Evolutionary conservation across 1,140 invertebrate genomes (phyloP).

Genomic region (Lordiphosa stackelbergi): DNA sequence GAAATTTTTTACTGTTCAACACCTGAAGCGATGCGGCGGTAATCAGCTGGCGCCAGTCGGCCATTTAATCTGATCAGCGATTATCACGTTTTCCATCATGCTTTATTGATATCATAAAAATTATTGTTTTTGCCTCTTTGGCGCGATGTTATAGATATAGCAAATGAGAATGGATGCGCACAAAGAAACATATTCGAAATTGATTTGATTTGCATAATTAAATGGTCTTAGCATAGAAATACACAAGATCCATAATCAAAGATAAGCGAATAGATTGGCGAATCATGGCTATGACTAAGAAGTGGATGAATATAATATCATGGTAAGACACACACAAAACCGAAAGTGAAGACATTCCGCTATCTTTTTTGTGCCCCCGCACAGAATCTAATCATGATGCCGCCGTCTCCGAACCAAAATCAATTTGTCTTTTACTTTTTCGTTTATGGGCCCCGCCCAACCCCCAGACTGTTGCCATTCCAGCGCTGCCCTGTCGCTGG

Average conservation of each 20-base stretch:
- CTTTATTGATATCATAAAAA: conserved; percentile 75
- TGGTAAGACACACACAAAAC: conserved; percentile 52
- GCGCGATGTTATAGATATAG: conserved; percentile 40
- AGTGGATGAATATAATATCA: conserved; percentile 60
- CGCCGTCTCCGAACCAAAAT: conserved; percentile 18
- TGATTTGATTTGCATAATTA: conserved; percentile 69
- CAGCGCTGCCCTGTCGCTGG: conserved; percentile 43
- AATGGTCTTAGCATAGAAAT: conserved; percentile 42
- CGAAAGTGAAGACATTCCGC: background rate
- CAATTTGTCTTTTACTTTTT: conserved; percentile 53
- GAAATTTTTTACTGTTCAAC: conserved; percentile 61
- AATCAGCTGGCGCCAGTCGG: conserved; percentile 69
- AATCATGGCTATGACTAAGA: conserved; percentile 39
- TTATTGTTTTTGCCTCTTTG: conserved; percentile 59
- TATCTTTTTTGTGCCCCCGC: background rate
- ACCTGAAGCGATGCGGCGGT: conserved; percentile 64
- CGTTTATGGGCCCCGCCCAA: conserved; percentile 41
- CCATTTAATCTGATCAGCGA: conserved; percentile 72
- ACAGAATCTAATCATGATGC: conserved; percentile 45
- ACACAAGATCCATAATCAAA: conserved; percentile 58
- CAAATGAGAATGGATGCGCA: conserved; percentile 28
- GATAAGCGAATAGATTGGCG: conserved; percentile 56
- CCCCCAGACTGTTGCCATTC: conserved; percentile 19
- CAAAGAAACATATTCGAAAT: conserved; percentile 50
- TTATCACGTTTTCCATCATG: conserved; percentile 74